Base-by-base conservation (phyloP, 2,113 vertebrate genomes). In the Plestiodon gilberti region DNA sequence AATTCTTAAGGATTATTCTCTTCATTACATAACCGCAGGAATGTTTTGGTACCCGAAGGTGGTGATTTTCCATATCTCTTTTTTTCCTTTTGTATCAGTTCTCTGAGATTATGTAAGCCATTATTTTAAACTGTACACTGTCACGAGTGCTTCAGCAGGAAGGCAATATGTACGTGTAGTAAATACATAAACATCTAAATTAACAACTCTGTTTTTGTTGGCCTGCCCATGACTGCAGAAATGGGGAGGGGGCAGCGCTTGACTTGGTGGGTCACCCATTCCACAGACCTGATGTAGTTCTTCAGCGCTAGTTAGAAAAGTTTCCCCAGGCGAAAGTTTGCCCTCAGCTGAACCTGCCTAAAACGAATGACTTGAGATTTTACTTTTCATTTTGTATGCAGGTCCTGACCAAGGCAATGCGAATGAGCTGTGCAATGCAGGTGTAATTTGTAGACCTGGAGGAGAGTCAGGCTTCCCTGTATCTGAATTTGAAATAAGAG, bases 361-460 rank as follows among this genome's bases (percentile, higher is more conserved):
- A 67, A 40, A 17, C 33, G 59, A 52, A 28, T 76, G 82, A 75
- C 28, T 88, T 33, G 43, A 57, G 14, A 55, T 33, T 75, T 64
- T 55, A 22, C 48, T 25, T 55, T 80, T 57, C 40, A 67, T 84
- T 84, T 81, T 55, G 85, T 81, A 87, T 75, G 59, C 82, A 57
- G 48, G 76, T 84, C 43, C 61, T 74, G 77, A 43, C 28, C 61
- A 76, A 69, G 11, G 33, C 59, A 48, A 20, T 48, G 52, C 14
- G 30, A 74, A 87, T 43, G 30, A 80, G 14, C 30, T 80, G 33
- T 55, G 61, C 43, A 75, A 28, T 61, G 70, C 43, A 69, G 69
- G 77, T 84, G 35, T 81, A 84, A 84, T 84, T 84, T 79, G 85
- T 80, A 35, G 22, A 64, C 78, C 38, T 81, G 69, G 65, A 88